phyloP scores from a whole-genome alignment of 2,888 invertebrate genomes.

The Pammene aurita region DNA sequence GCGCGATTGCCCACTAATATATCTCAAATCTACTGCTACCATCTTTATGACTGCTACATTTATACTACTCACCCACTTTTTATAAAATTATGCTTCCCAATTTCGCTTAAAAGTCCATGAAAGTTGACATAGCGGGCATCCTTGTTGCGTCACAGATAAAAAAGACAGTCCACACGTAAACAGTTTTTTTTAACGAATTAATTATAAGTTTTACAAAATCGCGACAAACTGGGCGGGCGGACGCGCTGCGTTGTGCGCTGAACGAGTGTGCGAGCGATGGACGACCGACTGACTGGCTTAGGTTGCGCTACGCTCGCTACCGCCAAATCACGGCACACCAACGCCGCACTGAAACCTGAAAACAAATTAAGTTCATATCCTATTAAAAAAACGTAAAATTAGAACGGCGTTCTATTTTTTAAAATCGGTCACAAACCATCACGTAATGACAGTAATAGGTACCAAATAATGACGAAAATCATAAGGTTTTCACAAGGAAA shows the following conservation, averaged over 20 bases:
- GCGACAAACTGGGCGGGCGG: constrained; percentile 57
- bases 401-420: background rate
- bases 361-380: constrained; percentile 4
- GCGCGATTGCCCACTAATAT: constrained; percentile 13
- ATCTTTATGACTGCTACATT: constrained; percentile 46
- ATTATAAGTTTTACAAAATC: constrained; percentile 34
- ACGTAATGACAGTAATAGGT: background rate
- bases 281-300: constrained; percentile 61
- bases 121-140: constrained; percentile 50
- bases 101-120: constrained; percentile 48
- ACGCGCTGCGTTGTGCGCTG: constrained; percentile 49
- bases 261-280: constrained; percentile 56
- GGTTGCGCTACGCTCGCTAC: constrained; percentile 15
- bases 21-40: constrained; percentile 28
- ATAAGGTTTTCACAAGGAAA: constrained; percentile 63
- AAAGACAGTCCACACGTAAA: constrained; percentile 31
- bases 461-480: constrained; percentile 49
- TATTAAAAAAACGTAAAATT: background rate
- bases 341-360: constrained; percentile 33
- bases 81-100: constrained; percentile 53
- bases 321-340: constrained; percentile 9
- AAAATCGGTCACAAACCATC: background rate
- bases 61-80: constrained; percentile 75
- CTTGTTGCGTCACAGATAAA: constrained; percentile 46
- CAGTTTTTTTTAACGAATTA: constrained; percentile 12